These are phyloP conservation scores for sheep (Ovis aries) DNA, from an alignment of 2,113 vertebrate genomes.

Conservation along the genomic window DNA sequence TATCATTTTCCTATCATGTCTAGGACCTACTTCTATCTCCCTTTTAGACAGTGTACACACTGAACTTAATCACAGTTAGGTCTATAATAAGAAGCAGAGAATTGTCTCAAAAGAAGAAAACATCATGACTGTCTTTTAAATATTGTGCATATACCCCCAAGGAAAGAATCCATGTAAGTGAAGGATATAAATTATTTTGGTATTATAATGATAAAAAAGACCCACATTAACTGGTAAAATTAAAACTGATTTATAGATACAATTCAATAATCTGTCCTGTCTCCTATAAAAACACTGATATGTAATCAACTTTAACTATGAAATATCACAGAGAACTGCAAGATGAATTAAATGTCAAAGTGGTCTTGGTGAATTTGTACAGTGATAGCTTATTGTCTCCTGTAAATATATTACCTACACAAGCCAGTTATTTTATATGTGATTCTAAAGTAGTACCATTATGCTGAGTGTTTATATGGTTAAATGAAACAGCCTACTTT, in stretches of 20 bases:
- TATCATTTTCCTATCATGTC: neutral
- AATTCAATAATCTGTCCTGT: neutral
- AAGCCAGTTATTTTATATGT: slow-evolving; percentile 37
- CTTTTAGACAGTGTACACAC: neutral
- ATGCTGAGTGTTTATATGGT: slow-evolving; percentile 13
- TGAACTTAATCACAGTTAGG: neutral
- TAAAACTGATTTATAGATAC: neutral
- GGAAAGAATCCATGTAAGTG: neutral
- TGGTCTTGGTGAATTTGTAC: neutral
- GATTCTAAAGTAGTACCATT: slow-evolving; percentile 34
- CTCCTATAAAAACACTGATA: neutral
- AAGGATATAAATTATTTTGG: neutral
- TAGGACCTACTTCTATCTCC: neutral
- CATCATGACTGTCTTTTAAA: neutral
- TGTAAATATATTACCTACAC: slow-evolving; percentile 18
- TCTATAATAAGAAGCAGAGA: neutral
- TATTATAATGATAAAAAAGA: neutral
- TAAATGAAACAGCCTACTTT: neutral
- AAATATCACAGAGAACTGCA: neutral
- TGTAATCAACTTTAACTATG: neutral
- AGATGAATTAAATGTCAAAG: neutral
- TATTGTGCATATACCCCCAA: neutral
- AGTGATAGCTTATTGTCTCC: slow-evolving; percentile 33
- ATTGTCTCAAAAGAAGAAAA: neutral
- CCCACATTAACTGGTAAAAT: neutral